phyloP scores from a whole-genome alignment of 1,140 invertebrate genomes.

The Colletes gigas region DNA sequence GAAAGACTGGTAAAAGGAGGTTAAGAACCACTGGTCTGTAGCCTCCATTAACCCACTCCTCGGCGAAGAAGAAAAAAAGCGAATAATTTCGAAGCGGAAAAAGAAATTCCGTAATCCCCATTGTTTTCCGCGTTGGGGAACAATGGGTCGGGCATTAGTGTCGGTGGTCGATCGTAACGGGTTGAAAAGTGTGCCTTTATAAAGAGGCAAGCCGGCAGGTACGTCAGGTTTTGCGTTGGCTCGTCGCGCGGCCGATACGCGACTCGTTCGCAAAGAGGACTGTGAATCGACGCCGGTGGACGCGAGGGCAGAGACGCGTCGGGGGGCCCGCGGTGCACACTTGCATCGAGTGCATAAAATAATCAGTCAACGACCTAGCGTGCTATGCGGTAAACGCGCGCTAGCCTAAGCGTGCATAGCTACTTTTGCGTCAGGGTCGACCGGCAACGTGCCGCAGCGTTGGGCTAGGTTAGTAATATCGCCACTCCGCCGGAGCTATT shows the following conservation, averaged over 20 bases:
- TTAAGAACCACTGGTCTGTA: too few relatives aligned
- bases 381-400: constrained; percentile 51
- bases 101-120: constrained; percentile 26
- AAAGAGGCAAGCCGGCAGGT: background rate
- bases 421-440: constrained; percentile 75
- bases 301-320: background rate
- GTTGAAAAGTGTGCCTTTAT: constrained; percentile 13
- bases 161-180: background rate
- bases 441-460: constrained; percentile 68
- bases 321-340: constrained; percentile 41
- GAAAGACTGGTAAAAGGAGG: too few relatives aligned
- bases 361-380: constrained; percentile 78
- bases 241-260: too few relatives aligned
- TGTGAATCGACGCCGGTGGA: background rate
- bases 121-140: constrained; percentile 21
- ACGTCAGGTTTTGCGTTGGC: background rate
- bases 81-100: background rate
- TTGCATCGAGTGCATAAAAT: constrained; percentile 69
- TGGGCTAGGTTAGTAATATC: constrained; percentile 75
- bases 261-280: background rate
- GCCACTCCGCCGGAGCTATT: constrained; percentile 58
- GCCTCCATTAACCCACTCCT: background rate
- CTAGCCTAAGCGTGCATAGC: constrained; percentile 54
- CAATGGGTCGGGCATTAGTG: constrained; percentile 20
- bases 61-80: background rate